Evolutionary conservation across 1,140 invertebrate genomes (phyloP), one percentile per base, ranked within the genome.

Genomic region (Lepidurus couesii): DNA sequence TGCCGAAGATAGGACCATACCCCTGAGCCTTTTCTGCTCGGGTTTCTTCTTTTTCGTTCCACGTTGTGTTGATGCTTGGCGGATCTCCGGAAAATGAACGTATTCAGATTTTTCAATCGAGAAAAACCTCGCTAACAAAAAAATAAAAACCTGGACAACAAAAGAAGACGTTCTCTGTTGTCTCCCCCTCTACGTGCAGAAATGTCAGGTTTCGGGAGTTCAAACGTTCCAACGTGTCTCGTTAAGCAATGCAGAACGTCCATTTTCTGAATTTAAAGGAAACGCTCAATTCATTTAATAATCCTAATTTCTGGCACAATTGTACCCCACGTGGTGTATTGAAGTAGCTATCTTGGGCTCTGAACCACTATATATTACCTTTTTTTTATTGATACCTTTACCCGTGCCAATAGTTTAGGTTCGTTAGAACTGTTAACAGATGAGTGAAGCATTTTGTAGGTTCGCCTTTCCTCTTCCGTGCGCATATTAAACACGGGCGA

Each of bases 21-120:
- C 16, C 53, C 53, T 7, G 21, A 65, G 53, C 21, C n/a, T 65
- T 65, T 65, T 21, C 53, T 65, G 21, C 16, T 65, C 53, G 53
- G 53, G 16, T 65, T 65, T 65, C 53, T 65, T 65, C 16, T 21
- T 65, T 65, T 21, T n/a, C 53, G 16, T 65, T 13, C 34, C 34
- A 65, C 53, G n/a, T 65, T 65, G 53, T 65, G 16, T 65, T 65
- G 53, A 21, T 65, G 16, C 53, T 65, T 65, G 21, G 53, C 53
- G 53, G 53, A 65, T 65, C 53, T 65, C 53, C 53, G 53, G 53
- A 65, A 65, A 65, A 65, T 65, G 53, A 65, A 21, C 21, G 53
- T 65, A 65, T 65, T 65, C 53, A 65, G 21, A 65, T 7, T 65
- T 65, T 65, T 65, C 53, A 65, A 65, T 65, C 21, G 53, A 16